Evolutionary conservation across 30 jellyfish, hydroid and myxozoan species (phyloP).

Genomic region (Aurelia sp.): DNA sequence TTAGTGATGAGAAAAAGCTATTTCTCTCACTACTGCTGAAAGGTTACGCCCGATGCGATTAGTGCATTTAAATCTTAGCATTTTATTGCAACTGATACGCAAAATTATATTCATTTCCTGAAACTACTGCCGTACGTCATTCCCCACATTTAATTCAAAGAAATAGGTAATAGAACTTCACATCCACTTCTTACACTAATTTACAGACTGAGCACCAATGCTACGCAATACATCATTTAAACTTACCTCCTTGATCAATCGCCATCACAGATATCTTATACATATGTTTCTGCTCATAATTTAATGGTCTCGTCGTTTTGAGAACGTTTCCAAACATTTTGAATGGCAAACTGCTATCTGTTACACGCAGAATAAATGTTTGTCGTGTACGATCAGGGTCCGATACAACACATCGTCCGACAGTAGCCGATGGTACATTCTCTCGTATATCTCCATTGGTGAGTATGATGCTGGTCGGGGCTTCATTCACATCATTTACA

Average conservation of each 20-base stretch:
- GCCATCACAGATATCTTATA: conserved; percentile 45
- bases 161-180: too few species aligned
- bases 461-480: conserved; percentile 61
- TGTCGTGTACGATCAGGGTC: conserved; percentile 71
- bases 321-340: conserved; percentile 14
- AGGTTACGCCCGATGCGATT: too few species aligned
- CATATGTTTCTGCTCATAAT: conserved; percentile 52
- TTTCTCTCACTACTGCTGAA: too few species aligned
- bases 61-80: too few species aligned
- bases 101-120: too few species aligned
- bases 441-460: conserved; percentile 65
- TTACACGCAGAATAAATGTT: conserved; percentile 25
- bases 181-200: too few species aligned
- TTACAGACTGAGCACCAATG: too few species aligned
- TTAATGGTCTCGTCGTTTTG: conserved; percentile 40
- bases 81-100: too few species aligned
- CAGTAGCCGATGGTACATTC: conserved; percentile 37
- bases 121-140: too few species aligned
- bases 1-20: too few species aligned
- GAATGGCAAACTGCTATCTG: conserved; percentile 12
- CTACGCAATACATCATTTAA: too few species aligned
- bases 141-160: too few species aligned
- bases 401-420: conserved; percentile 55
- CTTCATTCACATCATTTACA: conserved; percentile 78
- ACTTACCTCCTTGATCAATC: conserved; percentile 63